Percentiles rank a stretch among this genome's conserved stretches.
Conservation (phyloP, 2,113 vertebrate genomes). For the Oncorhynchus clarkii region DNA sequence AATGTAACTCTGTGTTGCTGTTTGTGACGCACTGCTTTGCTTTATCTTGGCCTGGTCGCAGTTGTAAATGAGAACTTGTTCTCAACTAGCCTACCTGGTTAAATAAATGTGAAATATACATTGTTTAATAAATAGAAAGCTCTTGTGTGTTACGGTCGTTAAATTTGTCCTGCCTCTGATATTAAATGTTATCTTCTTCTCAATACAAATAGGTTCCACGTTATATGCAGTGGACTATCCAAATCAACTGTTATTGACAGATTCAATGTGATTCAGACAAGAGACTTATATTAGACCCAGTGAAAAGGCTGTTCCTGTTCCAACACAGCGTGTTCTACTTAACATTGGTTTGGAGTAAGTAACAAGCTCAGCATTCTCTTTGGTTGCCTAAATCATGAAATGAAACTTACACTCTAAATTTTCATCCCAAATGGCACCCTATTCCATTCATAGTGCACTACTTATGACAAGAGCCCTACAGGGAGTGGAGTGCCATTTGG, state of each 20-base stretch:
- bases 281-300: too few relatives aligned
- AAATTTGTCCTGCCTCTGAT: background rate
- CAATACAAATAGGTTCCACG: background rate
- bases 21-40: too few relatives aligned
- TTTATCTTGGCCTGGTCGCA: too few relatives aligned
- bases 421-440: background rate
- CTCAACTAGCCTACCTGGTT: too few relatives aligned
- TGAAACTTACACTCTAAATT: slow-evolving; percentile 56
- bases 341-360: slow-evolving; percentile 37
- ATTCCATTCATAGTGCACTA: too few relatives aligned
- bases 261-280: too few relatives aligned
- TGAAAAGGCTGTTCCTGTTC: background rate
- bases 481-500: too few relatives aligned
- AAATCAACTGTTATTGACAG: slow-evolving; percentile 9
- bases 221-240: slow-evolving; percentile 18
- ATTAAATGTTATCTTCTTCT: background rate
- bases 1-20: too few relatives aligned
- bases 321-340: slow-evolving; percentile 27
- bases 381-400: slow-evolving; percentile 46
- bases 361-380: slow-evolving; percentile 27
- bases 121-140: slow-evolving; percentile 3
- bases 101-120: too few relatives aligned
- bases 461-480: too few relatives aligned
- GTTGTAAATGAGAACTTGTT: too few relatives aligned
- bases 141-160: slow-evolving; percentile 27